A percentile compares a stretch with the other conserved stretches of the same genome.
Evolutionary conservation across 1,140 invertebrate species (phyloP).

Genomic region (Battus philenor): DNA sequence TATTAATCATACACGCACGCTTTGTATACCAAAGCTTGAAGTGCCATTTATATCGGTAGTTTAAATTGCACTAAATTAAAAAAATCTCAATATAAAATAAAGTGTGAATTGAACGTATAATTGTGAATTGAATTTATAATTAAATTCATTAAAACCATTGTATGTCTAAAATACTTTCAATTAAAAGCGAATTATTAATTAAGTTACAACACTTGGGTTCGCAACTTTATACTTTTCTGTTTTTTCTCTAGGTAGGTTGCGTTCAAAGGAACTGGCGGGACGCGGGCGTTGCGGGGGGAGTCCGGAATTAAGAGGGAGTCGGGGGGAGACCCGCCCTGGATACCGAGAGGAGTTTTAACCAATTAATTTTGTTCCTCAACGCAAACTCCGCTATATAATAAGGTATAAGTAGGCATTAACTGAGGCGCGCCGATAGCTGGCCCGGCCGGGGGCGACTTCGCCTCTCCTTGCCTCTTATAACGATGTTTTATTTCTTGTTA

Average conservation of each 20-base stretch:
- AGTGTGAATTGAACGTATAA: neutral
- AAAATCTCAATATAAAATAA: neutral
- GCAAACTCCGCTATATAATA: constrained; percentile 76
- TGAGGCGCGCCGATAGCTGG: constrained; percentile 72
- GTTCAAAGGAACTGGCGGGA: constrained; percentile 70
- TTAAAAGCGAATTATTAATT: constrained; percentile 48
- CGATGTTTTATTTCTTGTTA: constrained; percentile 75
- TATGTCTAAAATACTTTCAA: constrained; percentile 15
- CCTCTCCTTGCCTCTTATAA: constrained; percentile 68
- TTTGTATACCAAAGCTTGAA: too few species aligned
- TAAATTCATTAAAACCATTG: too few species aligned
- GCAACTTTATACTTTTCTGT: constrained; percentile 71
- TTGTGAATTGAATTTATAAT: neutral
- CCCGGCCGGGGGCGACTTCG: constrained; percentile 61
- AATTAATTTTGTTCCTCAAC: constrained; percentile 78
- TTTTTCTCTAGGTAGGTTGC: constrained; percentile 73
- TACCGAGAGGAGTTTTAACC: constrained; percentile 78
- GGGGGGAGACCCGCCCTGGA: constrained; percentile 67
- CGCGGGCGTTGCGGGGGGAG: constrained; percentile 44
- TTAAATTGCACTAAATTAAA: too few species aligned
- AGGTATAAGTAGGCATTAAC: constrained; percentile 76
- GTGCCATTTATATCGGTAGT: too few species aligned
- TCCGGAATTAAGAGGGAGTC: constrained; percentile 68
- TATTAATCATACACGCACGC: too few species aligned
- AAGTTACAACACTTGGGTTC: constrained; percentile 56